Evolutionary conservation across 53 echinoderm and acorn worm genomes (phyloP).

Genomic region (Hippasteria phrygiana): DNA sequence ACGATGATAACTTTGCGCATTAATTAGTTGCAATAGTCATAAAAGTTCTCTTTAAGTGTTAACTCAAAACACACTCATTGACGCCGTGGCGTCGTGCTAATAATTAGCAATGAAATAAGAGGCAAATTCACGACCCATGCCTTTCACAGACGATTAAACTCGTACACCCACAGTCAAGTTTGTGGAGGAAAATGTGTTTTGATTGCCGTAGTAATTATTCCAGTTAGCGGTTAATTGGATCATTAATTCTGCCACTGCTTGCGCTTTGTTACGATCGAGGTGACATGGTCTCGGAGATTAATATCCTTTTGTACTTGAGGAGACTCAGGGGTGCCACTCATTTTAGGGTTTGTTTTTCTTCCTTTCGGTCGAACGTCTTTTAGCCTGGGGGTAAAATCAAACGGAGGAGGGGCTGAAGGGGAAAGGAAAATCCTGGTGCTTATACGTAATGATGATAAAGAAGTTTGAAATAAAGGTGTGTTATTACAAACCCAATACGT

Average conservation of each 20-base stretch:
- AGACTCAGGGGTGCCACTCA: conserved; percentile 49
- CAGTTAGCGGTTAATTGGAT: conserved; percentile 54
- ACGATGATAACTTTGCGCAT: too few species aligned
- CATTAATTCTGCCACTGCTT: conserved; percentile 40
- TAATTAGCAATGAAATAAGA: too few species aligned
- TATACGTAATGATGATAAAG: not conserved
- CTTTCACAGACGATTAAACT: conserved; percentile 33
- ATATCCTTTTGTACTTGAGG: conserved; percentile 45
- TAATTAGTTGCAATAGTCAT: too few species aligned
- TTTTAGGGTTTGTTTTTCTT: conserved; percentile 34
- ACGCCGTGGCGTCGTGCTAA: too few species aligned
- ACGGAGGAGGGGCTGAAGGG: not conserved
- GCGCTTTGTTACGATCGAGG: conserved; percentile 2
- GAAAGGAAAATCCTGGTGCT: not conserved
- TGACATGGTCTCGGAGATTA: conserved; percentile 4
- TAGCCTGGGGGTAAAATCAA: conserved; percentile 39
- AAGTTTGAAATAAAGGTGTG: not conserved
- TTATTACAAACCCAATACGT: not conserved
- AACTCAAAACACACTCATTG: too few species aligned
- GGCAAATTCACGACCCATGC: conserved; percentile 17
- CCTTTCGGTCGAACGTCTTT: conserved; percentile 51
- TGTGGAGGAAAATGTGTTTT: conserved; percentile 20
- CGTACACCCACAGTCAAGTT: conserved; percentile 39
- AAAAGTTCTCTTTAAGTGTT: too few species aligned
- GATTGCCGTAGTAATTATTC: conserved; percentile 54